phyloP scores from a whole-genome alignment of 2,888 invertebrate genomes.

The Luperina nickerlii region DNA sequence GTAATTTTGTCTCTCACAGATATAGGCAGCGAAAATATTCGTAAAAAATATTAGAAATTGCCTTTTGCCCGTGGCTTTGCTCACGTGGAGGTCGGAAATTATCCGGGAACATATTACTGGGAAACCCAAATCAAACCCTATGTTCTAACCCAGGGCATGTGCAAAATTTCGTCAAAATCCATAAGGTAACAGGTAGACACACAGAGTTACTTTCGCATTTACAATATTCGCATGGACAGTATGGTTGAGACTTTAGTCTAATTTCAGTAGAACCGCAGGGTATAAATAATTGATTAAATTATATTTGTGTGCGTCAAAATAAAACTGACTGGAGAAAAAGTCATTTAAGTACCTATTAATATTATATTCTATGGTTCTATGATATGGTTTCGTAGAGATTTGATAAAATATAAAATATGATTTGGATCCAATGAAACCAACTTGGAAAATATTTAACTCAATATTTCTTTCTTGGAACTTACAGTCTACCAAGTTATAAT shows the following conservation, averaged over 20 bases:
- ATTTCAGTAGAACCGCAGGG: neutral
- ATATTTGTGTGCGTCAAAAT: neutral
- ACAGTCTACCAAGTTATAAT: conserved; percentile 1
- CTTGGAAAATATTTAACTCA: conserved; percentile 18
- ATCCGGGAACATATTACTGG: neutral
- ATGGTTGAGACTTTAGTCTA: neutral
- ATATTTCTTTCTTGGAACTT: conserved; percentile 6
- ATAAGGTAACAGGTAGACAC: neutral
- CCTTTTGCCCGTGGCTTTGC: neutral
- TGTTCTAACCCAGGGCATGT: too few relatives aligned
- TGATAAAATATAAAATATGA: neutral
- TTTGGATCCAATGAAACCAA: neutral
- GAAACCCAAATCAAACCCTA: neutral
- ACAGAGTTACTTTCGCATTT: neutral
- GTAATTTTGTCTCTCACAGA: neutral
- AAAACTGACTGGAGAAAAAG: neutral
- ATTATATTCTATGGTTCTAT: neutral
- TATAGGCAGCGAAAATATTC: neutral
- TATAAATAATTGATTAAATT: neutral
- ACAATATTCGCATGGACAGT: neutral
- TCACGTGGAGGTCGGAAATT: too few relatives aligned
- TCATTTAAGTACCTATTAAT: neutral
- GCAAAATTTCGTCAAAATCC: neutral
- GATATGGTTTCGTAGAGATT: neutral
- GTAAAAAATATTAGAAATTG: neutral